Evolutionary conservation across 2,113 vertebrate species (phyloP), one percentile per base, ranked within the genome.

Genomic region (Polyodon spathula): DNA sequence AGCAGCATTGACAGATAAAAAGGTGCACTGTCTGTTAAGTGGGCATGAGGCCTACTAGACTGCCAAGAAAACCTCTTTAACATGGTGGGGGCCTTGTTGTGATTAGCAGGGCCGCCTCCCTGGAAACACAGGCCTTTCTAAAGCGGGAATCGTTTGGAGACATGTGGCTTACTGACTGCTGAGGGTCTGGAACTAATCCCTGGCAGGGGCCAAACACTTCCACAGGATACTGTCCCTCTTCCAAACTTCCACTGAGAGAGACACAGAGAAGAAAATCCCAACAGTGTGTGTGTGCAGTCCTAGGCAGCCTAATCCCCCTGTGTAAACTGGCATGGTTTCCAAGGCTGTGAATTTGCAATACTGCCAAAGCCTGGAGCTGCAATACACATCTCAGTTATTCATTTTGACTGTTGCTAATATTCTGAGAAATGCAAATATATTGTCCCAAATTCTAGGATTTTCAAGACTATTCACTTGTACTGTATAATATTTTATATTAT

Each of bases 51-150:
- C 59, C 59, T 14, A 59, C 37, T 66, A 46, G 50, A 56, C 63
- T 54, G 56, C 39, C 50, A 63, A 44, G 64, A 69, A 27, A 59
- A 54, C 48, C 59, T 61, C 48, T 61, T 61, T 48, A 61, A 54
- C 51, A 48, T 40, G 50, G 50, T 40, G 48, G 59, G 59, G 50
- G 48, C 51, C 59, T 54, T 61, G 59, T 27, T 53, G 59, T 54
- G 59, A 61, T 54, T 61, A 61, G 59, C 59, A 14, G 59, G 59
- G 38, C 59, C 39, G 59, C 5, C 50, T 40, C 50, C 48, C 48
- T 42, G 38, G 59, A 53, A 41, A 41, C 50, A 17, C 59, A 42
- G 50, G 39, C 59, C 59, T 53, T 51, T 42, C 59, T 41, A 41
- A 41, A 54, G 48, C 48, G 59, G 59, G 59, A 61, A 50, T 53